phyloP scores from a whole-genome alignment of 2,797 vertebrate genomes.

The Gambelia wislizenii region DNA sequence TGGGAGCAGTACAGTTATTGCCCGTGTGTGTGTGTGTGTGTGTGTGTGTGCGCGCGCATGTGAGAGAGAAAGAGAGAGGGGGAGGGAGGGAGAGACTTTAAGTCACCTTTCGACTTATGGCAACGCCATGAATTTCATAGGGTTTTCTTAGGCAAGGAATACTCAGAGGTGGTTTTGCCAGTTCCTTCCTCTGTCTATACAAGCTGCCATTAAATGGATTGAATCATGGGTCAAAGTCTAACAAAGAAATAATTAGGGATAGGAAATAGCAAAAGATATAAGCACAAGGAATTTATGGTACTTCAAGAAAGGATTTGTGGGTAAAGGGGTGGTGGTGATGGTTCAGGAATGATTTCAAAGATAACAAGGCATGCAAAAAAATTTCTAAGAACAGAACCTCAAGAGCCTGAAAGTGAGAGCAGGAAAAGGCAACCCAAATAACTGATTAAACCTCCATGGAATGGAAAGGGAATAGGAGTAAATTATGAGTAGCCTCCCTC shows the following conservation, averaged over 20 bases:
- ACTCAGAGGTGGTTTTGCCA: no score
- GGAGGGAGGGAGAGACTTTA: no score
- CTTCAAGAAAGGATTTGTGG: not conserved
- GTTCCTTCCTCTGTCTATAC: not conserved
- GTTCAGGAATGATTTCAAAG: no score
- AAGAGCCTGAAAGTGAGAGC: not conserved
- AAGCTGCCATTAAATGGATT: not conserved
- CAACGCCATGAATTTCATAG: no score
- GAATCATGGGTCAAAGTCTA: not conserved
- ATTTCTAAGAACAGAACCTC: not conserved
- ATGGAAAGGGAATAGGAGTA: not conserved
- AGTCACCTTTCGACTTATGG: no score
- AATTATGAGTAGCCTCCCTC: not conserved
- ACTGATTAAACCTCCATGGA: not conserved
- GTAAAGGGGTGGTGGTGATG: no score
- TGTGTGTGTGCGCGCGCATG: no score
- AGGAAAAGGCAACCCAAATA: not conserved
- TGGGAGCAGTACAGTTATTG: not conserved
- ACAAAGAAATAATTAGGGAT: not conserved
- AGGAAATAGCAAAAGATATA: no score
- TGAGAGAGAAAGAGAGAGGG: no score
- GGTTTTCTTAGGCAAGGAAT: no score
- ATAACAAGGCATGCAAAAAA: not conserved
- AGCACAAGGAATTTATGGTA: not conserved
- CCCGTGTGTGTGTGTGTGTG: no score